Conservation (phyloP, 2,888 invertebrate species). For the Leptinotarsa rubiginosa region DNA sequence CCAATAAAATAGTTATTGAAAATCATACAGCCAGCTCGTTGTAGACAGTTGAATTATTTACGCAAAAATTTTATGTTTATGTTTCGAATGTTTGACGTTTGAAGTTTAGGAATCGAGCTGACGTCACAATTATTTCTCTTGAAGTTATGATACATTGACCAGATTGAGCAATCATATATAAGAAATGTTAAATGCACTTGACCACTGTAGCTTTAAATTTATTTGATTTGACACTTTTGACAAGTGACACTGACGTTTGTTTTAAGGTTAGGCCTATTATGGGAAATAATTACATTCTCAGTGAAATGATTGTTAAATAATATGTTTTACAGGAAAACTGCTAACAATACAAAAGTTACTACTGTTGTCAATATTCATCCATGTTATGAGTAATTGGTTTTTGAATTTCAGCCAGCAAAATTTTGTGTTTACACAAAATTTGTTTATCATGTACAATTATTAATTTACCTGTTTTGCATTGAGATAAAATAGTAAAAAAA, state of each 20-base stretch:
- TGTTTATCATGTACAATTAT: conserved; percentile 5
- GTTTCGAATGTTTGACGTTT: no score
- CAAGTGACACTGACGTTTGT: conserved; percentile 1
- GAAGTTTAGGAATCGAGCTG: no score
- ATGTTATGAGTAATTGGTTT: background rate
- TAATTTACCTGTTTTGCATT: background rate
- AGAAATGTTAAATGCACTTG: no score
- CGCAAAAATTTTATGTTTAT: no score
- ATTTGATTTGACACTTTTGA: background rate
- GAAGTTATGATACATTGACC: no score
- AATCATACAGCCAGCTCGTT: no score
- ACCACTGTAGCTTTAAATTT: no score
- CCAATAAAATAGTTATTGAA: no score
- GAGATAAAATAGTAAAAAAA: conserved; percentile 27
- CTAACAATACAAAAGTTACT: background rate
- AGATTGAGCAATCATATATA: no score
- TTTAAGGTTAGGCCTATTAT: conserved; percentile 14
- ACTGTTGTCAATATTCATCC: background rate
- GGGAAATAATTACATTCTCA: background rate
- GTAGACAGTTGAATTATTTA: no score
- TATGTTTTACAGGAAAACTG: background rate
- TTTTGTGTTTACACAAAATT: background rate
- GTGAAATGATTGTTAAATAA: background rate
- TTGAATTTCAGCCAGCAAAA: background rate
- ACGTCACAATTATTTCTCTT: no score